Evolutionary conservation across 2,113 vertebrate genomes (phyloP).

Genomic region (Lasiurus cinereus): DNA sequence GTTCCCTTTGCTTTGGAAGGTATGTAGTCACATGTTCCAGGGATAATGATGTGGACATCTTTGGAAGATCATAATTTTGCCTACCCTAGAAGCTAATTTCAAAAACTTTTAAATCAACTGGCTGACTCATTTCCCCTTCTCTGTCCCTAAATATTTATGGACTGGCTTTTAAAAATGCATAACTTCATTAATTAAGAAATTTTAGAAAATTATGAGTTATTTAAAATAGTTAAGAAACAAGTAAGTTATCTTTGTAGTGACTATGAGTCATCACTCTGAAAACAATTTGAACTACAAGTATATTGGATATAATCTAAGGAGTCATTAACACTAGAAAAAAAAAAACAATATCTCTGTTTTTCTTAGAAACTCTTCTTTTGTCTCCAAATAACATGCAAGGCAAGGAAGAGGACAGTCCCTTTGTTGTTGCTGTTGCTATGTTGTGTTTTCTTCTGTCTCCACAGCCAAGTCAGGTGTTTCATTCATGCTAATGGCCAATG

Average conservation of each 20-base stretch:
- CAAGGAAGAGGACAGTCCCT: too few relatives aligned
- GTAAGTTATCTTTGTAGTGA: background rate
- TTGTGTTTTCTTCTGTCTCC: background rate
- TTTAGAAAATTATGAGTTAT: background rate
- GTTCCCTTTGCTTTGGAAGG: background rate
- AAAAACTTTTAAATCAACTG: background rate
- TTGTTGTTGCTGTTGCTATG: accelerated
- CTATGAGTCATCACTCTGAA: background rate
- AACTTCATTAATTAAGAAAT: background rate
- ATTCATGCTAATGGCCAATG: background rate
- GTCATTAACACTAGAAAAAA: background rate
- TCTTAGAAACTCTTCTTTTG: background rate
- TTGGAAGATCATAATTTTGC: background rate
- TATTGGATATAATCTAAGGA: background rate
- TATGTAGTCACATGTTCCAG: background rate
- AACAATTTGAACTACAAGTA: background rate
- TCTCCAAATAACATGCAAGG: background rate
- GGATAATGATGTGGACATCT: background rate
- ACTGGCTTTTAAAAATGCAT: background rate
- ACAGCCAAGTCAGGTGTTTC: background rate
- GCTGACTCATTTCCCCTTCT: background rate
- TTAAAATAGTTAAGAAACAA: background rate
- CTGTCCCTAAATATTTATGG: background rate
- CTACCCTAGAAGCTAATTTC: background rate
- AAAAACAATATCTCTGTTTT: background rate